Percentiles rank a stretch among this genome's conserved stretches.
phyloP scores from a whole-genome alignment of 2,113 vertebrate genomes.

The Leucoraja erinaceus region DNA sequence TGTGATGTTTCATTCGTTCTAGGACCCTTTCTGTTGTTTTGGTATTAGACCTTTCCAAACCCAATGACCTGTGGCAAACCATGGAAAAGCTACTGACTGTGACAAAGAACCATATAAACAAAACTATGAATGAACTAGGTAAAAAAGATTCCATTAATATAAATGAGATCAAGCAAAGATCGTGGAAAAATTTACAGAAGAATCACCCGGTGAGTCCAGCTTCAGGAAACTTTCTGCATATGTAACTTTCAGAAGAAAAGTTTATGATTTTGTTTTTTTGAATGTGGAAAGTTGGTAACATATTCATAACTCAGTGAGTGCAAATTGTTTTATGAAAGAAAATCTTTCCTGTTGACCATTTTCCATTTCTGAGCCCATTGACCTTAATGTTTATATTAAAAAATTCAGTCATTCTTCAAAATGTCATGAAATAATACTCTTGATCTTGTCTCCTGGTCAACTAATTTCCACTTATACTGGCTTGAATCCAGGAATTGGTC shows the following conservation, averaged over 20 bases:
- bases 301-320: no score
- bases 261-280: background rate
- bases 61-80: slow-evolving; percentile 76
- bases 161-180: slow-evolving; percentile 59
- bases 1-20: slow-evolving; percentile 41
- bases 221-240: background rate
- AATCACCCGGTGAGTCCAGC: slow-evolving; percentile 79
- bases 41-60: slow-evolving; percentile 84
- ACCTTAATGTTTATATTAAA: no score
- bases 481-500: no score
- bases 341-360: no score
- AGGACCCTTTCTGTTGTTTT: slow-evolving; percentile 80
- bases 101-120: slow-evolving; percentile 66
- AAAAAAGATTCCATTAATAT: slow-evolving; percentile 58
- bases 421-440: no score
- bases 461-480: no score
- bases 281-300: background rate
- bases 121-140: slow-evolving; percentile 59
- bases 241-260: background rate
- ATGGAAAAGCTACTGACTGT: slow-evolving; percentile 76
- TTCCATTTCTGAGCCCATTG: no score
- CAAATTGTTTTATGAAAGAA: no score
- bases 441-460: no score
- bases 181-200: slow-evolving; percentile 61
- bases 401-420: no score